These are phyloP conservation scores for Hemicrepidius hirtus DNA, from an alignment of 2,888 invertebrate species.

Conservation along the genomic window DNA sequence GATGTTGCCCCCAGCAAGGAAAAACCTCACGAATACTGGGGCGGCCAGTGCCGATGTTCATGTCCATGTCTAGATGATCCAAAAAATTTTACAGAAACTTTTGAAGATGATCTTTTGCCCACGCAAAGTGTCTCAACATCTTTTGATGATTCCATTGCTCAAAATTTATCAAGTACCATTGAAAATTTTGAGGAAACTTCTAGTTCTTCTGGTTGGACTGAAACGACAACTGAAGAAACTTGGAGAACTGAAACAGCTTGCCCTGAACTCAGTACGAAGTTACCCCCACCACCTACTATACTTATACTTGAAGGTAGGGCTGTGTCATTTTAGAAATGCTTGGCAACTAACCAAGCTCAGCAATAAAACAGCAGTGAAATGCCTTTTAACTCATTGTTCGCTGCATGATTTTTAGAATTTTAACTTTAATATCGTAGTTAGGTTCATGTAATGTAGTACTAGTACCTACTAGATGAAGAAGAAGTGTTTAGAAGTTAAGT, in stretches of 20 bases:
- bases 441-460: too few species aligned
- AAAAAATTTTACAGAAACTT: slow-evolving; percentile 64
- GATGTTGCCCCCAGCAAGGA: slow-evolving; percentile 45
- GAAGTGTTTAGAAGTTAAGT: too few species aligned
- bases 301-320: slow-evolving; percentile 88
- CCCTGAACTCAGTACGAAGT: slow-evolving; percentile 72
- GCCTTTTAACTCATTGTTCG: slow-evolving; percentile 26
- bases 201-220: slow-evolving; percentile 34
- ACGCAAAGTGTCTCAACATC: slow-evolving; percentile 11
- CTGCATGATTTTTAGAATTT: slow-evolving; percentile 28
- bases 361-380: slow-evolving; percentile 24
- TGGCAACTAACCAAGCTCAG: slow-evolving; percentile 55
- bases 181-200: slow-evolving; percentile 41
- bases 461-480: too few species aligned
- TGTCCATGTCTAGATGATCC: slow-evolving; percentile 80
- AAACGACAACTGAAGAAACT: slow-evolving; percentile 51
- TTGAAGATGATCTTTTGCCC: slow-evolving; percentile 25
- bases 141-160: slow-evolving; percentile 19
- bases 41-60: slow-evolving; percentile 83
- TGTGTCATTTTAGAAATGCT: slow-evolving; percentile 56
- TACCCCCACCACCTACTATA: slow-evolving; percentile 82
- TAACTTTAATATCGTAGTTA: neutral
- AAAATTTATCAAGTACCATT: slow-evolving; percentile 48
- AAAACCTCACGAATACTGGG: slow-evolving; percentile 69
- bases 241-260: slow-evolving; percentile 61